Evolutionary conservation across 2,888 invertebrate genomes (phyloP), one percentile per base, ranked within the genome.

Genomic region (Drosophila melanosoma): DNA sequence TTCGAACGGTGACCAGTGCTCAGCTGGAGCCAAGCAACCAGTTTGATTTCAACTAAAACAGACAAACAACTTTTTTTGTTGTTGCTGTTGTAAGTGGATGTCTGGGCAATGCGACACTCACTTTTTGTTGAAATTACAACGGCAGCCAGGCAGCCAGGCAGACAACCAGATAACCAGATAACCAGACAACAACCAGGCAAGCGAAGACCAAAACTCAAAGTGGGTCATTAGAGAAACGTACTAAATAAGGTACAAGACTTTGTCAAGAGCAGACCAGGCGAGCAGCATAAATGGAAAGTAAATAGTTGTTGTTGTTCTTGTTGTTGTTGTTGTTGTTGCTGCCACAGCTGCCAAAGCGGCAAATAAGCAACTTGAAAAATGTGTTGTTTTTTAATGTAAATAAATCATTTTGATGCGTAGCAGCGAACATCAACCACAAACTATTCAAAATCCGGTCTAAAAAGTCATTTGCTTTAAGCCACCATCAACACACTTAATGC

Each of bases 201-300:
- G 61, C 68, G 73, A 65, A 84, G 85, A 79, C 85, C 80, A 84
- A 84, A 83, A 83, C 87, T 75, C 75, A 83, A 87, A 87, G 79
- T 87, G 90, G 87, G 87, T 87, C 87, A 87, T 87, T 87, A 87
- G 87, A 88, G 87, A 87, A 87, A 87, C 83, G 88, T 87, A 89
- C 87, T 89, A 90, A 88, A 88, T 88, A 87, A 89, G 87, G 87
- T 87, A 89, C 86, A 83, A 87, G 81, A 89, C 89, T 89, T 85
- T 85, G 89, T 89, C 85, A 85, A 85, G 85, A 85, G 83, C 84
- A 82, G 68, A 49, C 61, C 73, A 49, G 57, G 65, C 63, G 36
- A 67, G 60, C 76, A 66, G 67, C 78, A 78, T 85, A 88, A 89
- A 87, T 87, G 87, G 87, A 87, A 87, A 87, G 87, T 87, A 87